Conservation (phyloP, 2,888 invertebrate species). For the Caenorhabditis parvicauda region DNA sequence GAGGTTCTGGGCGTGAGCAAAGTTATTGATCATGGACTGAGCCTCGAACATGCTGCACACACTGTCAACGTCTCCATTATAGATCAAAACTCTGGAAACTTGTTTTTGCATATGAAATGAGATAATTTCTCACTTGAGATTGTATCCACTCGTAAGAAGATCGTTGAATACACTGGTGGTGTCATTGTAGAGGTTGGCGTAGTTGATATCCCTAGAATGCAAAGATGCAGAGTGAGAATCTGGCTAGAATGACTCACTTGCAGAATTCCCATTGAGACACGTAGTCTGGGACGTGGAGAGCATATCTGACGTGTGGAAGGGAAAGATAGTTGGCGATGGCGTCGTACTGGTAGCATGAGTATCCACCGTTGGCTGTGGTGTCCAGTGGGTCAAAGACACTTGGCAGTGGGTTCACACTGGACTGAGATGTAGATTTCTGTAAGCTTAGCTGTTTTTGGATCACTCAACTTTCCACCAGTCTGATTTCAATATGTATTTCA, state of each 20-base stretch:
- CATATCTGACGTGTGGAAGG: slow-evolving; percentile 44
- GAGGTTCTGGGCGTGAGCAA: slow-evolving; percentile 15
- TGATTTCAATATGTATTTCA: too few species aligned
- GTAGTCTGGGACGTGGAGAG: slow-evolving; percentile 50
- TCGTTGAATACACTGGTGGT: slow-evolving; percentile 42
- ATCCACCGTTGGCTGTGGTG: slow-evolving; percentile 51
- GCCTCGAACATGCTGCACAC: slow-evolving; percentile 49
- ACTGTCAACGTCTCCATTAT: slow-evolving; percentile 51
- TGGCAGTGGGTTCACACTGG: slow-evolving; percentile 11
- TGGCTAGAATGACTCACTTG: slow-evolving; percentile 16
- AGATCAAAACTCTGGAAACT: slow-evolving; percentile 41
- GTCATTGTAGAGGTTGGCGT: slow-evolving; percentile 40
- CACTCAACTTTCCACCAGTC: too few species aligned
- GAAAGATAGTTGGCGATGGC: slow-evolving; percentile 40
- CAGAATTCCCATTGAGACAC: slow-evolving; percentile 47
- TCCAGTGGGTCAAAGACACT: slow-evolving; percentile 44
- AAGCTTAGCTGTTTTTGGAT: too few species aligned
- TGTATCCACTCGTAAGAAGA: slow-evolving; percentile 31
- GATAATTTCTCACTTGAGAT: slow-evolving; percentile 18
- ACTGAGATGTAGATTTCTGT: too few species aligned
- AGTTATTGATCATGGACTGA: slow-evolving; percentile 36
- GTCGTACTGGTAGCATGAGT: slow-evolving; percentile 44
- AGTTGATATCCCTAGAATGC: slow-evolving; percentile 22
- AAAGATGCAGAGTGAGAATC: background rate
- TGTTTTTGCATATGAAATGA: too few species aligned